Conservation (phyloP, 1,140 invertebrate genomes). For the Ptiloglossa arizonensis region DNA sequence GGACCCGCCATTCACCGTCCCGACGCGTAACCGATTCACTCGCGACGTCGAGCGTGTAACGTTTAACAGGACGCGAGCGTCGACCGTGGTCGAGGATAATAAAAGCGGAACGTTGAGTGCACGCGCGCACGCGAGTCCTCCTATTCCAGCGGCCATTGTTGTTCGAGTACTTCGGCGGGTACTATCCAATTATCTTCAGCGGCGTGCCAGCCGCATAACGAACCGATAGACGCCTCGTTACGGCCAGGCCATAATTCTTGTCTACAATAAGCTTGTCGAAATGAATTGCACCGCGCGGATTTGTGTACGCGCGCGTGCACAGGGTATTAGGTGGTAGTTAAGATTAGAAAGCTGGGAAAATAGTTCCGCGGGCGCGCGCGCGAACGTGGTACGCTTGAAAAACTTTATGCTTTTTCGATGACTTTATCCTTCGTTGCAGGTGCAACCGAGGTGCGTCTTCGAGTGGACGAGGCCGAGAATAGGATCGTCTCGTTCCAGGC, state of each 20-base stretch:
- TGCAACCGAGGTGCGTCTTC: too few relatives aligned
- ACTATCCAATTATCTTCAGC: slow-evolving; percentile 60
- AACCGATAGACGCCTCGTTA: slow-evolving; percentile 65
- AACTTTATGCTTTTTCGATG: too few relatives aligned
- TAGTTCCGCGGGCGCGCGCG: slow-evolving; percentile 9
- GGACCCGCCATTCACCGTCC: not conserved
- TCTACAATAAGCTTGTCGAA: slow-evolving; percentile 55
- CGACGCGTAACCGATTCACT: slow-evolving; percentile 2
- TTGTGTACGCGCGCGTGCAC: slow-evolving; percentile 34
- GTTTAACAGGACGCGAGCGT: not conserved
- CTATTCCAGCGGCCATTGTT: slow-evolving; percentile 54
- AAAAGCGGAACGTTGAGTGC: slow-evolving; percentile 24
- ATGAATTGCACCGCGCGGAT: slow-evolving; percentile 56
- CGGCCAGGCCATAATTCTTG: slow-evolving; percentile 58
- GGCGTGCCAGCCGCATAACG: slow-evolving; percentile 48
- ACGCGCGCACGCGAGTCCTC: slow-evolving; percentile 50
- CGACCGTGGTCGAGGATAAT: slow-evolving; percentile 15
- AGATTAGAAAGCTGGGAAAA: slow-evolving; percentile 56
- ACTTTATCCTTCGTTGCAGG: too few relatives aligned
- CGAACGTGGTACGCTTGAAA: too few relatives aligned
- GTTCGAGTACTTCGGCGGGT: slow-evolving; percentile 60
- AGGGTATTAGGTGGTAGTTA: slow-evolving; percentile 54
- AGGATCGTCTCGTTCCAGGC: too few relatives aligned
- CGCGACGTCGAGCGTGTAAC: not conserved
- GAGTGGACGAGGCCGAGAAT: too few relatives aligned